Percentiles rank a stretch among this genome's conserved stretches.
phyloP scores from a whole-genome alignment of 2,113 vertebrate genomes.

The mouse (Mus musculus) region GRCm39 chr3:135448001-135448500 shows the following conservation, averaged over 20 bases:
- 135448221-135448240: background rate
- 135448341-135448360: background rate
- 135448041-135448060: background rate
- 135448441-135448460: background rate
- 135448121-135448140: constrained; percentile 27
- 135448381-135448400: background rate
- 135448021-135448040: background rate
- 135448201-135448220: background rate
- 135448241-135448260: background rate
- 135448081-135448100: background rate
- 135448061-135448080: too few species aligned
- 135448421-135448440: background rate
- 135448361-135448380: background rate
- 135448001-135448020: too few species aligned
- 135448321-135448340: background rate
- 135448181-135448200: background rate
- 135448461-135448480: background rate
- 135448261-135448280: background rate
- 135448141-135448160: constrained; percentile 19
- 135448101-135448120: background rate
- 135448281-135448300: background rate
- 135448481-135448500: background rate
- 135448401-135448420: background rate
- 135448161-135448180: background rate
- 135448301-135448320: background rate